A percentile compares a stretch with the other conserved stretches of the same genome.
phyloP scores from a whole-genome alignment of 2,888 invertebrate genomes.

The Bruchidius siliquastri region DNA sequence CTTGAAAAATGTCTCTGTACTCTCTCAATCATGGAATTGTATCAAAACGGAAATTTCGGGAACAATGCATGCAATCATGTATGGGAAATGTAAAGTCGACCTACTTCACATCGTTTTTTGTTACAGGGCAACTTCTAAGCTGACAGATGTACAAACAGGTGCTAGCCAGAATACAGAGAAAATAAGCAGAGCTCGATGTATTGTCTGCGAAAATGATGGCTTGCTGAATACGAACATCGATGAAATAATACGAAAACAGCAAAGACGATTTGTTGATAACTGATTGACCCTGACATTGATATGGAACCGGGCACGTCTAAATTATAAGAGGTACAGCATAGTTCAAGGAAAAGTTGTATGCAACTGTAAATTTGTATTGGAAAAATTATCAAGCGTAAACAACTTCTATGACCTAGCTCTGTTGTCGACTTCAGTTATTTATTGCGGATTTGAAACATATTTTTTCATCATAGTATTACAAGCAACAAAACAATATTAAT shows the following conservation, averaged over 20 bases:
- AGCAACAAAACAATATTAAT: no score
- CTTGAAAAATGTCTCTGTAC: no score
- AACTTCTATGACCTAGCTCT: no score
- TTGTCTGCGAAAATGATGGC: constrained; percentile 15
- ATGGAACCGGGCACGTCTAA: not conserved
- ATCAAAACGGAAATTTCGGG: no score
- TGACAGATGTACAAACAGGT: constrained; percentile 8
- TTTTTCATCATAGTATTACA: no score
- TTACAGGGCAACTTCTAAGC: constrained; percentile 17
- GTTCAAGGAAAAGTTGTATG: not conserved
- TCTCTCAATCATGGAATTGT: no score
- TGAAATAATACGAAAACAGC: not conserved
- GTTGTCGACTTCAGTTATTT: no score
- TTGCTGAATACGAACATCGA: constrained; percentile 6
- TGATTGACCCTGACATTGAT: not conserved
- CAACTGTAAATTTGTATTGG: not conserved
- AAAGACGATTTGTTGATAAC: not conserved
- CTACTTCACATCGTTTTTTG: no score
- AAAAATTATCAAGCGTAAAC: not conserved
- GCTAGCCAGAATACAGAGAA: constrained; percentile 15
- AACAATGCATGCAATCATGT: no score
- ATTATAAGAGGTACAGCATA: not conserved
- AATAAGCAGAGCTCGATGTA: constrained; percentile 17
- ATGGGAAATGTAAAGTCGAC: no score
- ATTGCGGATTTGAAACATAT: no score